phyloP scores from a whole-genome alignment of 2,888 invertebrate genomes.

The Rutpela maculata region DNA sequence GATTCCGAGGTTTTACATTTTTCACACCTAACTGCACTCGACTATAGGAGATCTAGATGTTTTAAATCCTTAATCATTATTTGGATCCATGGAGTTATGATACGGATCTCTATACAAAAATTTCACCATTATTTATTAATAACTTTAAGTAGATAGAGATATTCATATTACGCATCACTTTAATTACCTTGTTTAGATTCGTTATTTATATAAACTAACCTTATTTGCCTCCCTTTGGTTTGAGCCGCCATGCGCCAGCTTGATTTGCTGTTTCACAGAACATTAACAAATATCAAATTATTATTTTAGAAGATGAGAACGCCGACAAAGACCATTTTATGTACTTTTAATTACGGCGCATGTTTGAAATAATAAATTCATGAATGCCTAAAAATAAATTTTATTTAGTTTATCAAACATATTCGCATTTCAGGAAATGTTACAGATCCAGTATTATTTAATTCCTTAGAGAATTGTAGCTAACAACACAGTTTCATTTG shows the following conservation, averaged over 20 bases:
- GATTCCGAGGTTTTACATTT: no score
- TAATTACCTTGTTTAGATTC: not conserved
- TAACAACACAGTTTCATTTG: no score
- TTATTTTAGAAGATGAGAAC: not conserved
- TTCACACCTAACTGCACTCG: no score
- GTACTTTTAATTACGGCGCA: not conserved
- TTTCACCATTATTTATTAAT: not conserved
- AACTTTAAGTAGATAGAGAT: not conserved
- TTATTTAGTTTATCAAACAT: not conserved
- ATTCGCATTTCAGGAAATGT: not conserved
- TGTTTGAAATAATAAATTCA: not conserved
- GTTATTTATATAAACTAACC: constrained; percentile 1
- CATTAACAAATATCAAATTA: not conserved
- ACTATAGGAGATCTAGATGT: no score
- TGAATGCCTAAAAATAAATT: not conserved
- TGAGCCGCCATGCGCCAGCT: not conserved
- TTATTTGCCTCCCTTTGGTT: not conserved
- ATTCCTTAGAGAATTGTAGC: no score
- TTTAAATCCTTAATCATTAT: no score
- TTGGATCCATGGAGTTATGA: no score
- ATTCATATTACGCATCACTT: not conserved
- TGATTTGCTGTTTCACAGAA: constrained; percentile 1
- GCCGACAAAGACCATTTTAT: not conserved
- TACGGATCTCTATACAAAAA: not conserved
- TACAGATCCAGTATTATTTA: no score